Evolutionary conservation across 2,113 vertebrate genomes (phyloP).

Genomic region (Campylorhamphus procurvoides): DNA sequence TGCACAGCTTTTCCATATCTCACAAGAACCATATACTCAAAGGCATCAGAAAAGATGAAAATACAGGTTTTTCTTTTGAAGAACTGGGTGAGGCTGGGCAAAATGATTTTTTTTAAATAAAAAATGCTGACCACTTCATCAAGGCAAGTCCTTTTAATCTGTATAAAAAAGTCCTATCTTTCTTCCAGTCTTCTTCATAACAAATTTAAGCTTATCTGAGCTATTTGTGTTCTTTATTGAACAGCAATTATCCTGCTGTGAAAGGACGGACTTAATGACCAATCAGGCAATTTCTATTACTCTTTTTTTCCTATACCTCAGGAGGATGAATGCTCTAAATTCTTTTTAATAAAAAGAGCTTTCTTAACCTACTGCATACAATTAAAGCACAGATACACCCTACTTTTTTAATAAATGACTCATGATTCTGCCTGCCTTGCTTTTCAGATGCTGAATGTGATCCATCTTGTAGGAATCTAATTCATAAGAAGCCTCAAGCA

Average conservation of each 20-base stretch:
- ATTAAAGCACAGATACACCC: neutral
- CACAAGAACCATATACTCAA: neutral
- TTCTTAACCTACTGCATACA: neutral
- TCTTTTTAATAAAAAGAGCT: conserved; percentile 8
- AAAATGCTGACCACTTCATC: neutral
- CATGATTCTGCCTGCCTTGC: neutral
- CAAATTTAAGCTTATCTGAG: conserved; percentile 1
- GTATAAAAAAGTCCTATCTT: neutral
- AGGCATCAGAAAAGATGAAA: neutral
- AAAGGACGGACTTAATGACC: neutral
- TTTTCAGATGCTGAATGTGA: neutral
- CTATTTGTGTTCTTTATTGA: neutral
- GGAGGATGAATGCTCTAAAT: neutral
- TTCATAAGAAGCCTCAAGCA: neutral
- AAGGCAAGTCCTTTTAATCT: neutral
- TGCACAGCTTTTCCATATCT: neutral
- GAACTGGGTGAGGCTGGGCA: neutral
- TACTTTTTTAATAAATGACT: conserved; percentile 23
- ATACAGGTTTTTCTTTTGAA: neutral
- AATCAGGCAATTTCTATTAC: conserved; percentile 9
- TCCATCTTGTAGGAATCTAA: neutral
- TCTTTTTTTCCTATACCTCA: neutral
- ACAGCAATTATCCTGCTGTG: conserved; percentile 26
- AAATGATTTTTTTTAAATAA: neutral
- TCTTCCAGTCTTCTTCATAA: neutral